Conservation (phyloP, 2,888 invertebrate species). For the Caenorhabditis doughertyi region DNA sequence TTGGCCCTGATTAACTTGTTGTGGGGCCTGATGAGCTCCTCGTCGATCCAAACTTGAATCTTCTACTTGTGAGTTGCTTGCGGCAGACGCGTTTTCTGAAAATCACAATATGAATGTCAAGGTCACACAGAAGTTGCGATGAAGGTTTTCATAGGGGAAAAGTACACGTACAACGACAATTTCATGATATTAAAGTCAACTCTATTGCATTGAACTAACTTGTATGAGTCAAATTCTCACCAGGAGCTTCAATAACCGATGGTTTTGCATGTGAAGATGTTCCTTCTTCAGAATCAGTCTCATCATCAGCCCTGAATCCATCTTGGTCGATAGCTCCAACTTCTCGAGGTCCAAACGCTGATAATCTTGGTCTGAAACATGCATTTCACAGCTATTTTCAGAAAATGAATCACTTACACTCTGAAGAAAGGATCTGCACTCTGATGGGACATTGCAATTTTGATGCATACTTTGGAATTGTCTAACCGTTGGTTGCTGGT, state of each 20-base stretch:
- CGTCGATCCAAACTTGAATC: slow-evolving; percentile 32
- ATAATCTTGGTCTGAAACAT: slow-evolving; percentile 46
- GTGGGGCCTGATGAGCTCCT: slow-evolving; percentile 27
- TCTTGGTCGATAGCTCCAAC: slow-evolving; percentile 64
- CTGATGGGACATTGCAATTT: slow-evolving; percentile 94
- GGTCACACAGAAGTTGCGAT: no score
- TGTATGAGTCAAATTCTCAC: neutral
- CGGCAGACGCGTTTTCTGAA: slow-evolving; percentile 60
- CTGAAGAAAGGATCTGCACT: slow-evolving; percentile 97
- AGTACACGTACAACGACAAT: no score
- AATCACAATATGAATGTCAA: no score
- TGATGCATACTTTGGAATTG: slow-evolving; percentile 94
- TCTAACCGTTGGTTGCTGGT: slow-evolving; percentile 92
- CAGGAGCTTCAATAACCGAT: slow-evolving; percentile 32
- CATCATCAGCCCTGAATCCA: slow-evolving; percentile 56
- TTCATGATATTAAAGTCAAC: neutral
- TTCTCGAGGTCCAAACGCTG: slow-evolving; percentile 47
- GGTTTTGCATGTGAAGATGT: slow-evolving; percentile 37
- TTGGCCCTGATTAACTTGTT: slow-evolving; percentile 43
- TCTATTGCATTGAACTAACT: neutral
- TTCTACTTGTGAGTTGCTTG: slow-evolving; percentile 44
- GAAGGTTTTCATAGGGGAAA: no score
- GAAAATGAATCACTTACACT: slow-evolving; percentile 88
- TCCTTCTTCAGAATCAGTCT: slow-evolving; percentile 54
- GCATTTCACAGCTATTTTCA: neutral